Base-by-base conservation (phyloP, 2,888 invertebrate genomes). In the Latheticus oryzae region DNA sequence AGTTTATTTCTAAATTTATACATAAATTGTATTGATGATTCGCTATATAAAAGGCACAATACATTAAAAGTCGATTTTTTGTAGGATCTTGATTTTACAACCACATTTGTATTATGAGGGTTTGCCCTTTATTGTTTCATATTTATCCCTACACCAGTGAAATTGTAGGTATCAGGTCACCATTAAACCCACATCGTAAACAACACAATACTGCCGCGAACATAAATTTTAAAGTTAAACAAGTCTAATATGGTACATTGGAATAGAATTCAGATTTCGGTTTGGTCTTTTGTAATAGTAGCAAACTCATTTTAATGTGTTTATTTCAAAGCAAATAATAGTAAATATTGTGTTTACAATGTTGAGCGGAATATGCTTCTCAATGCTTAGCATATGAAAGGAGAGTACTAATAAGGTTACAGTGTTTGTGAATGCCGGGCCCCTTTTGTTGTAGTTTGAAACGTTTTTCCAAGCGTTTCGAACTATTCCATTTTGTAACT, bases 151-250 rank as follows among this genome's bases (percentile, higher is more conserved):
- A 8, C 24, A 35, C 13, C 15, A 33, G 15, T 33, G 12, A 33
- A 33, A 33, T 13, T 12, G 13, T 16, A 17, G 13, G 17, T 11
- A 35, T 35, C 17, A 4, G 35, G 17, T 35, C 35, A 28, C 9
- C 12, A 28, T 40, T 40, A 40, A 21, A 15, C 24, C 15, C 24
- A 12, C 24, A 40, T 40, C 40, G 24, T 40, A 40, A 40, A 40
- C 24, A 24, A 40, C 40, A 24, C n/a, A 24, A 33, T 11, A 35
- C n/a, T 35, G 35, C 24, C 26, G 40, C 40, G 24, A 40, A 40
- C 40, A 40, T 40, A 40, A 24, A 40, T 40, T 24, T 40, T 24
- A 40, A 40, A 40, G 24, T 40, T 24, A 38, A 40, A 24, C 8
- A 24, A 26, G 24, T 24, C 23, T 15, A 23, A 40, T 15, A 40